Evolutionary conservation across 2,113 vertebrate genomes (phyloP), one percentile per base, ranked within the genome.

Genomic region (Cephalopholis sonnerati): DNA sequence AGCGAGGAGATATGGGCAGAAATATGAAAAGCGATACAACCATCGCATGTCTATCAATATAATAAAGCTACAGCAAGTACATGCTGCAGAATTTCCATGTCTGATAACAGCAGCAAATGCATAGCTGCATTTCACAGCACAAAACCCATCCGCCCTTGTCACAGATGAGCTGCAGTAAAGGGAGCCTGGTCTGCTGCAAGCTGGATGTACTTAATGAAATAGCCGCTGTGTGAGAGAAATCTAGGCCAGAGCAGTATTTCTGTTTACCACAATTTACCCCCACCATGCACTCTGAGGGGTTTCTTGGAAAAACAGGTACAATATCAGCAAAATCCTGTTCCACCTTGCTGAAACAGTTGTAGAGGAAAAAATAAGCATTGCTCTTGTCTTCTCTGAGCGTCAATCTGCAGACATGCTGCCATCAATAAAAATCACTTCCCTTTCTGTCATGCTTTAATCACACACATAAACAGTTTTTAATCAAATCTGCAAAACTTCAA

Each of bases 191-290:
- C 68, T 71, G 64, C 74, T 62, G 69, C 83, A 66, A 75, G 80
- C 81, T 82, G 69, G 66, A 76, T 89, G 69, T 85, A 53, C 83
- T 85, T 76, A 81, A 88, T 85, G 83, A 84, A 92, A 89, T 76
- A 80, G 79, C 71, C 63, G 65, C 75, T 41, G 83, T 87, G 88
- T 68, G 85, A 74, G 83, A 62, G 81, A 69, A 89, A 91, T 84
- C 74, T 88, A 86, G 89, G 83, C 83, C 91, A 91, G 58, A 69
- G 90, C 79, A 48, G 77, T 24, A 53, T 84, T 87, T 88, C 77
- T 83, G 77, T 86, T 87, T 84, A 89, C 87, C 81, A 59, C 81
- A 80, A 48, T 88, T 90, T 89, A 87, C 72, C 76, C 70, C 51
- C 66, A 64, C 54, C 48, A 15, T 72, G 79, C 64, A 78, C 72